Evolutionary conservation across 2,888 invertebrate genomes (phyloP).

Genomic region (Malthinus flaveolus): DNA sequence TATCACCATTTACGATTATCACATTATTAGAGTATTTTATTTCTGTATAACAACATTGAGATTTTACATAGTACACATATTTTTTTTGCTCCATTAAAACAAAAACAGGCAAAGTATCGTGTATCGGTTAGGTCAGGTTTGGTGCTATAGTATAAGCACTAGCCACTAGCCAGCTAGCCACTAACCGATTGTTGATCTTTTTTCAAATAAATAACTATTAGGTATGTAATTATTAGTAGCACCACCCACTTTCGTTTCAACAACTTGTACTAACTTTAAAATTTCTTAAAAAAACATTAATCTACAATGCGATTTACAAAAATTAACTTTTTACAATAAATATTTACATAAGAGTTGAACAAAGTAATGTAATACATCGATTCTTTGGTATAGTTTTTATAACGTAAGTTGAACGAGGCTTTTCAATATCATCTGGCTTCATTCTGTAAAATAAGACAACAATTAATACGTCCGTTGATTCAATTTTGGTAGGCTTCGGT

Average conservation of each 20-base stretch:
- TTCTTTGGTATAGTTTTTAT: constrained; percentile 28
- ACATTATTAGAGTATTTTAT: constrained; percentile 51
- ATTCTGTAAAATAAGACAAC: background rate
- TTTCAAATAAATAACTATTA: constrained; percentile 7
- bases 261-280: background rate
- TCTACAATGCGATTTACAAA: constrained; percentile 11
- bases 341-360: constrained; percentile 21
- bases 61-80: constrained; percentile 30
- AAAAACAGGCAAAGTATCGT: constrained; percentile 7
- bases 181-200: no score
- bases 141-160: no score
- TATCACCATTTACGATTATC: constrained; percentile 46
- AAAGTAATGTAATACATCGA: constrained; percentile 23
- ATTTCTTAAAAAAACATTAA: constrained; percentile 10
- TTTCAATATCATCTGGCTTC: constrained; percentile 2
- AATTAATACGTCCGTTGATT: no score
- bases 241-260: constrained; percentile 10
- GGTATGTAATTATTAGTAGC: constrained; percentile 17
- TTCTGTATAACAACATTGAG: constrained; percentile 38
- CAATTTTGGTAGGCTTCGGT: no score
- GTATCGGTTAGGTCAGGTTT: no score
- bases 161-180: no score
- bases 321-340: constrained; percentile 13
- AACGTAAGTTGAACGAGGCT: constrained; percentile 9
- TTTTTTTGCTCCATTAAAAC: constrained; percentile 6